phyloP scores from a whole-genome alignment of 2,888 invertebrate species.

The Belgica antarctica region DNA sequence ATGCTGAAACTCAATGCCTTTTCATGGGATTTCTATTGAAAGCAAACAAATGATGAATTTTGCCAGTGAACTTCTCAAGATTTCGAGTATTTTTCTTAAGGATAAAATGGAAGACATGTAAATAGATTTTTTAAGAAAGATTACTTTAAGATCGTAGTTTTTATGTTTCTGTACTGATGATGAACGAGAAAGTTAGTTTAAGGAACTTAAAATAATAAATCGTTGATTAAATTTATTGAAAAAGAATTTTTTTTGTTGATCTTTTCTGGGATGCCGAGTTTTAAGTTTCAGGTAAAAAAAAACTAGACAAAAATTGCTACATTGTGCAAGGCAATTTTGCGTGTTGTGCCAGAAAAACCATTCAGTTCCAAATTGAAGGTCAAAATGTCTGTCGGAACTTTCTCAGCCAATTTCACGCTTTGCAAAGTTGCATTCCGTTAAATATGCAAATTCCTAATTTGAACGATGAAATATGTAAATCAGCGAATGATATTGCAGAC shows the following conservation, averaged over 20 bases:
- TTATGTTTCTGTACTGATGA: constrained; percentile 33
- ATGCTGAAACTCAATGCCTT: constrained; percentile 34
- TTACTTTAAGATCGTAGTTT: constrained; percentile 13
- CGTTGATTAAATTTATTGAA: constrained; percentile 43
- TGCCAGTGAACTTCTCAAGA: constrained; percentile 30
- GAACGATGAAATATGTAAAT: constrained; percentile 3
- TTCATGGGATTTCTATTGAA: constrained; percentile 10
- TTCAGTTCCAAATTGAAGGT: constrained; percentile 5
- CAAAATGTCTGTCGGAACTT: constrained; percentile 14
- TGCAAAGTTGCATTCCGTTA: constrained; percentile 30
- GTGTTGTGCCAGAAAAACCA: not conserved
- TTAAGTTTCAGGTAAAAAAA: not conserved
- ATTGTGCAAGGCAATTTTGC: not conserved
- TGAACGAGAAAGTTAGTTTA: not conserved
- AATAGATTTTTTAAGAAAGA: constrained; percentile 19
- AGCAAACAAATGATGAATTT: constrained; percentile 8
- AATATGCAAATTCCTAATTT: constrained; percentile 30
- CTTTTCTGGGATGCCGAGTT: not conserved
- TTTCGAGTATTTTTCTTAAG: constrained; percentile 30
- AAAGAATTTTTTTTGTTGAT: constrained; percentile 10
- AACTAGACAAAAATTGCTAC: constrained; percentile 9
- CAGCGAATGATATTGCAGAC: constrained; percentile 29
- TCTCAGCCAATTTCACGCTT: constrained; percentile 36
- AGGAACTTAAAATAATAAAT: constrained; percentile 42
- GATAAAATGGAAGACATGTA: constrained; percentile 40